Percentiles rank a stretch among this genome's conserved stretches.
phyloP scores from a whole-genome alignment of 2,797 vertebrate species.

The Mallotus villosus region DNA sequence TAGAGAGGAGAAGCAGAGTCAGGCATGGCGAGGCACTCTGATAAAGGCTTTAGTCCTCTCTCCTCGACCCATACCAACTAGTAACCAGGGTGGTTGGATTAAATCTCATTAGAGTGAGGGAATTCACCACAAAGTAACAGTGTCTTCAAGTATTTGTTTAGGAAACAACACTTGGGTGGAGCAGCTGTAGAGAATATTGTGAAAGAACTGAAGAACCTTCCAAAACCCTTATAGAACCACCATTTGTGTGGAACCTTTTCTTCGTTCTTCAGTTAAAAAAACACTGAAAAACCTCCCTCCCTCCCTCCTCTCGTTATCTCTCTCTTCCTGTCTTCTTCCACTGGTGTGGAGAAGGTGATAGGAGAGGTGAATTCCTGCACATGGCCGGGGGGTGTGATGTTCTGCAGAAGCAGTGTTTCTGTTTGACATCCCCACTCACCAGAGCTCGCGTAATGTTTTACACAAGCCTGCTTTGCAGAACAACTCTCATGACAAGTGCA shows the following conservation, averaged over 20 bases:
- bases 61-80: too few relatives aligned
- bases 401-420: slow-evolving; percentile 51
- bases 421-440: slow-evolving; percentile 45
- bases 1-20: slow-evolving; percentile 2
- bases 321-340: not conserved
- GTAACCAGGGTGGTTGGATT: too few relatives aligned
- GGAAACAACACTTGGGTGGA: too few relatives aligned
- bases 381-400: slow-evolving; percentile 58
- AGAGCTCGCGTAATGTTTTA: slow-evolving; percentile 48
- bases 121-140: too few relatives aligned
- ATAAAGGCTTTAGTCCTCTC: slow-evolving; percentile 4
- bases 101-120: too few relatives aligned
- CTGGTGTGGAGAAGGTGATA: not conserved
- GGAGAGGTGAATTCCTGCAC: slow-evolving; percentile 46
- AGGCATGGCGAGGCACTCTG: not conserved
- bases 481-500: slow-evolving; percentile 37
- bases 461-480: slow-evolving; percentile 41
- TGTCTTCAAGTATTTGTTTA: too few relatives aligned
- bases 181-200: too few relatives aligned
- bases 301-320: not conserved
- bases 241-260: not conserved
- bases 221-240: not conserved
- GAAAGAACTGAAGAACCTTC: too few relatives aligned
- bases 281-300: not conserved
- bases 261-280: not conserved